These are phyloP conservation scores for Dryomyza anilis DNA, from an alignment of 2,888 invertebrate genomes.

Conservation along the genomic window DNA sequence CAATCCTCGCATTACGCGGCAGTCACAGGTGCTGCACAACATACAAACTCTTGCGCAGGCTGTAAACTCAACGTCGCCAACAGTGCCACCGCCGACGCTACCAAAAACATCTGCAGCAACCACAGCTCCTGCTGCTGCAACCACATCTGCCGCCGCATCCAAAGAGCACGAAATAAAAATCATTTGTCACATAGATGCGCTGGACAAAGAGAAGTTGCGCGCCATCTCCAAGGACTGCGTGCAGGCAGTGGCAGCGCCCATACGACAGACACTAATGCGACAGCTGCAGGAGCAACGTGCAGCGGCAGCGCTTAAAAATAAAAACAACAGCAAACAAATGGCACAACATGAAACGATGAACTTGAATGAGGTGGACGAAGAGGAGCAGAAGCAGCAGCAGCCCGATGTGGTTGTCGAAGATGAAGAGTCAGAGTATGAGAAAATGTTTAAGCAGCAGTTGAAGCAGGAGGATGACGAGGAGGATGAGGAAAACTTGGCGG, in stretches of 20 bases:
- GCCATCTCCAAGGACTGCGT: slow-evolving; percentile 24
- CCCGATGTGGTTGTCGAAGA: neutral
- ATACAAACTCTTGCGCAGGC: neutral
- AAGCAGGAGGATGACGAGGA: slow-evolving; percentile 1
- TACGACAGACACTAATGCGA: slow-evolving; percentile 28
- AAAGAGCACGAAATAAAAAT: slow-evolving; percentile 40
- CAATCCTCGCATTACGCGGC: neutral
- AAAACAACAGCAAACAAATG: neutral
- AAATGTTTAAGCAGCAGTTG: too few species aligned
- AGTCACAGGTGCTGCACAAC: neutral
- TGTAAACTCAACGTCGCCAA: neutral
- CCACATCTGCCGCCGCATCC: too few species aligned
- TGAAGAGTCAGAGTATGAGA: too few species aligned
- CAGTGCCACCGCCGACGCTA: neutral
- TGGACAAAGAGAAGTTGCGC: slow-evolving; percentile 24
- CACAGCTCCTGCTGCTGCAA: too few species aligned
- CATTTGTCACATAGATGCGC: slow-evolving; percentile 35
- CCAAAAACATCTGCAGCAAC: too few species aligned
- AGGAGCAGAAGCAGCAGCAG: too few species aligned
- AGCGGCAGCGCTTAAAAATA: neutral
- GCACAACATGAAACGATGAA: neutral
- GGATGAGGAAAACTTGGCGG: neutral
- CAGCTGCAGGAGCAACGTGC: slow-evolving; percentile 24
- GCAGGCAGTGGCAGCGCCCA: slow-evolving; percentile 30
- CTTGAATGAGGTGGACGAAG: too few species aligned